These are phyloP conservation scores for Micromys minutus DNA, from an alignment of 2,113 vertebrate species.

Conservation along the genomic window DNA sequence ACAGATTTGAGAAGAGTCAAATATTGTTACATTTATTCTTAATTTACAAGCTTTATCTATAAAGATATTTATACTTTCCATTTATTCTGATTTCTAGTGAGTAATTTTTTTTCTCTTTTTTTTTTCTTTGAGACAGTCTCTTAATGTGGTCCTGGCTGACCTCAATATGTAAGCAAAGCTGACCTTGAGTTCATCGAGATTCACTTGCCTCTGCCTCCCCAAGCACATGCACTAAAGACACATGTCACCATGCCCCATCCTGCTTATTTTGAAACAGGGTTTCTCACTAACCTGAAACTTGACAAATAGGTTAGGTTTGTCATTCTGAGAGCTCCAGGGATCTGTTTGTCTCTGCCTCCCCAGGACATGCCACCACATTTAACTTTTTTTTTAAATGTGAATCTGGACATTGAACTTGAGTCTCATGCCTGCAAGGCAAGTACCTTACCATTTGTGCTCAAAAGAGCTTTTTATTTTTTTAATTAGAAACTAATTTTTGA, in stretches of 20 bases:
- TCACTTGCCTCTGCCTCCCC: neutral
- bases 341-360: neutral
- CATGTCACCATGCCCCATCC: neutral
- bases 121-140: neutral
- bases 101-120: neutral
- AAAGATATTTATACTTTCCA: constrained; percentile 13
- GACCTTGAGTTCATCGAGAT: neutral
- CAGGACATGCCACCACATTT: neutral
- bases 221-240: neutral
- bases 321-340: neutral
- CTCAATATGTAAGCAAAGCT: neutral
- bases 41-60: neutral
- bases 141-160: neutral
- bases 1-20: neutral
- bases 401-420: neutral
- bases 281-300: neutral
- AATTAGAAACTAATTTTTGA: neutral
- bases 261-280: neutral
- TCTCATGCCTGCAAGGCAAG: neutral
- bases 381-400: neutral
- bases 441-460: neutral
- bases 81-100: constrained; percentile 55
- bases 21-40: neutral
- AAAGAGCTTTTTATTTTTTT: neutral
- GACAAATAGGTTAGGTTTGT: neutral